These are phyloP conservation scores for Cynopterus brachyotis DNA, from an alignment of 2,113 vertebrate genomes.

Conservation along the genomic window DNA sequence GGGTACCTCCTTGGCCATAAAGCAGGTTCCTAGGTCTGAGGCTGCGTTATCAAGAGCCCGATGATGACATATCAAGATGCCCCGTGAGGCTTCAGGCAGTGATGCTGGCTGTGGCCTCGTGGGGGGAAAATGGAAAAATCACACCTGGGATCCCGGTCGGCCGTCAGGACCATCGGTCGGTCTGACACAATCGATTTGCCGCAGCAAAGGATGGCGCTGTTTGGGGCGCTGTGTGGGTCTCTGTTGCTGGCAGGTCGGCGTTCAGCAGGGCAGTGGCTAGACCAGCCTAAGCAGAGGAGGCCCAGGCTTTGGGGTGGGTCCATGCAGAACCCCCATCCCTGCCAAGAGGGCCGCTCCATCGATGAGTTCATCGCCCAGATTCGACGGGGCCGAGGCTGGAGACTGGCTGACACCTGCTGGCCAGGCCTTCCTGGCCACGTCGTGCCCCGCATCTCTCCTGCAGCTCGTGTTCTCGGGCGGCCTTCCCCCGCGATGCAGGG, in stretches of 20 bases:
- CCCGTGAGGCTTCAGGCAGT: background rate
- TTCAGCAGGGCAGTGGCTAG: too few species aligned
- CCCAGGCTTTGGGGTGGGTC: background rate
- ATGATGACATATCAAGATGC: too few species aligned
- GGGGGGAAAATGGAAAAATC: background rate
- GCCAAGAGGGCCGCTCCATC: accelerated
- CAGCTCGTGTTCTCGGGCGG: too few species aligned
- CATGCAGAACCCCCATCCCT: background rate
- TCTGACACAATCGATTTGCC: too few species aligned
- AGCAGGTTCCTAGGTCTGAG: background rate
- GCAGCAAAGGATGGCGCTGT: background rate
- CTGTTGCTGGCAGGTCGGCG: background rate
- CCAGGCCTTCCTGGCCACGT: background rate
- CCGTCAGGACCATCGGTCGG: background rate
- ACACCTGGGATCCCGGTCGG: accelerated
- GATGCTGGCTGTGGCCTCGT: accelerated
- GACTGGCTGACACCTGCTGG: background rate
- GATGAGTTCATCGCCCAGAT: background rate
- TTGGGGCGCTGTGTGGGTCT: accelerated
- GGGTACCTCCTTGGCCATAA: background rate
- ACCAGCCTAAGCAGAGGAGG: background rate
- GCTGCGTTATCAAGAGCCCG: background rate
- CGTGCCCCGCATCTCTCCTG: accelerated
- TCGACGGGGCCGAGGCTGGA: background rate
- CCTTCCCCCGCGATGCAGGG: background rate